phyloP scores from a whole-genome alignment of 1,140 invertebrate species.

The Centruroides vittatus region DNA sequence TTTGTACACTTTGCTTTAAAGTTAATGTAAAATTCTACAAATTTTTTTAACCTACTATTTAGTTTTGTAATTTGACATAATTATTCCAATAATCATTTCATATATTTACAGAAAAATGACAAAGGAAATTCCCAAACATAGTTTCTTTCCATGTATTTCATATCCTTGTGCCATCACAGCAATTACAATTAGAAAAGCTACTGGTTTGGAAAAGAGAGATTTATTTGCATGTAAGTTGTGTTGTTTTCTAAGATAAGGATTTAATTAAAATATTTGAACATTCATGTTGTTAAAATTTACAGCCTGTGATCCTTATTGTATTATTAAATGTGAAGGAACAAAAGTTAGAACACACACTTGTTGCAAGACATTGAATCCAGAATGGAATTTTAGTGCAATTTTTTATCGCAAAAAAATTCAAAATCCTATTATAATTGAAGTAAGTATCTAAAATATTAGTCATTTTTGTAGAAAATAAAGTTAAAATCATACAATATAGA shows the following conservation, averaged over 20 bases:
- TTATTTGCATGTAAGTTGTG: constrained; percentile 26
- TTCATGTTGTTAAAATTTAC: no score
- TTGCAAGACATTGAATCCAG: constrained; percentile 35
- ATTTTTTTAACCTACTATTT: no score
- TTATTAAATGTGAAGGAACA: constrained; percentile 39
- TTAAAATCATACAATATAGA: no score
- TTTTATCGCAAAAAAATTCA: constrained; percentile 33
- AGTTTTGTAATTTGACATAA: no score
- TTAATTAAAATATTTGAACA: no score
- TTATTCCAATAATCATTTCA: no score
- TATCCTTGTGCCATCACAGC: constrained; percentile 30
- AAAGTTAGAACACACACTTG: constrained; percentile 30
- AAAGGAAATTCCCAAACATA: constrained; percentile 23
- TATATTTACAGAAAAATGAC: constrained; percentile 19
- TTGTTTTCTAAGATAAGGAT: no score
- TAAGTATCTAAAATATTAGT: no score
- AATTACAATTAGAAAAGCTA: constrained; percentile 30
- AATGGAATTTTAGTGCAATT: constrained; percentile 36
- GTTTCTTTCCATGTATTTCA: constrained; percentile 24
- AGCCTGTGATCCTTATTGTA: constrained; percentile 37
- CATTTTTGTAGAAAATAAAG: no score
- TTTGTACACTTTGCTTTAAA: no score
- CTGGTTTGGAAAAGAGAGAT: constrained; percentile 33
- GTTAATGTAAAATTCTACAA: no score
- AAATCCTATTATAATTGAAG: no score